Evolutionary conservation across 2,113 vertebrate genomes (phyloP), one percentile per base, ranked within the genome.

Genomic region (Proteles cristata): DNA sequence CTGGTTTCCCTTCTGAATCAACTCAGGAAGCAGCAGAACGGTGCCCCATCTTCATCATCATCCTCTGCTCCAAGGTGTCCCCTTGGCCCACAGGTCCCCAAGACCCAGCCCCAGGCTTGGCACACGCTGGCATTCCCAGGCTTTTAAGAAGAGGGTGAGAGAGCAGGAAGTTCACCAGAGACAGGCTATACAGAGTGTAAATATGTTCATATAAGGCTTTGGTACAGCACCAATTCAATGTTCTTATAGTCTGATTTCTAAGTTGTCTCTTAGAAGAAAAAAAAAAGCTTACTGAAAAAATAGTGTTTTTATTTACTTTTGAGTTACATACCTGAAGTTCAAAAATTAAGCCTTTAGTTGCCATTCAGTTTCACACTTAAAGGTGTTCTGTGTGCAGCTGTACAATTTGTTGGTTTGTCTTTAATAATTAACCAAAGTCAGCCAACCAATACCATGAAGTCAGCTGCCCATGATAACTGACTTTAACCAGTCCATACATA

Each of bases 191-290:
- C 77, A 98, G 98, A 98, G 97, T 95, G 69, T 82, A 95, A 98
- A 35, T 98, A 98, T 98, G 98, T 98, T 98, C 80, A 28, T 98
- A 96, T 99, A 99, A 99, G 99, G 99, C 99, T 99, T 99, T 99
- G 99, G 99, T 99, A 99, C 98, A 99, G 99, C 99, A 99, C 99
- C 99, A 97, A 88, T 93, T 96, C 98, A 97, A 98, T 98, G 98
- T 94, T 98, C 96, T 93, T 98, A 97, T 97, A 98, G 98, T 98
- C 86, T 94, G 94, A 98, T 97, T 98, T 98, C 98, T 98, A 98
- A 98, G 98, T 98, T 94, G 88, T 98, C 91, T 98, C 98, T 98
- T 97, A 98, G 98, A 98, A 98, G 97, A 87, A 97, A 98, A 97
- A 97, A 97, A 99, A 98, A 98, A 98, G 95, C 98, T 97, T 97